phyloP scores from a whole-genome alignment of 2,113 vertebrate genomes.

The Barbus barbus region DNA sequence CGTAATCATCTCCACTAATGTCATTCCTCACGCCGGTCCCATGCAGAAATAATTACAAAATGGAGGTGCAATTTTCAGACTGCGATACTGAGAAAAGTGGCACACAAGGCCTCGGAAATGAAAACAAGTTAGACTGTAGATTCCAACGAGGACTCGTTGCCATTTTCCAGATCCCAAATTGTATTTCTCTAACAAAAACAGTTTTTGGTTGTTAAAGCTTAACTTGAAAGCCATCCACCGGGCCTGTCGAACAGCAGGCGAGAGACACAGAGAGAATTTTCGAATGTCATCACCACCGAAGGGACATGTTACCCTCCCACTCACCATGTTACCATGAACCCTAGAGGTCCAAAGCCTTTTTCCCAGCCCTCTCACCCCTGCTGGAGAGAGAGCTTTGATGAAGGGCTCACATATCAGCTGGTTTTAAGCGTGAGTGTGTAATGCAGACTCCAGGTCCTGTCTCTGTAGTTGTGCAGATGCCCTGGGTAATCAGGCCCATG shows the following conservation, averaged over 20 bases:
- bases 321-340: no score
- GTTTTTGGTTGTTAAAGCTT: conserved; percentile 6
- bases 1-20: conserved; percentile 33
- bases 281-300: conserved; percentile 18
- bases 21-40: conserved; percentile 21
- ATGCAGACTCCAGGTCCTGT: no score
- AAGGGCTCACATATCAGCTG: no score
- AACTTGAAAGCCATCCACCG: conserved; percentile 9
- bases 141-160: conserved; percentile 8
- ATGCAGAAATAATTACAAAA: conserved; percentile 50
- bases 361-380: no score
- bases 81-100: conserved; percentile 35
- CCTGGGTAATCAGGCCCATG: no score
- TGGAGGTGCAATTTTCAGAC: conserved; percentile 52
- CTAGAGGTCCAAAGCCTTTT: no score
- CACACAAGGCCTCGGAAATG: conserved; percentile 16
- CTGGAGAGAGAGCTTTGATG: no score
- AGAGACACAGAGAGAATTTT: conserved; percentile 4
- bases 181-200: conserved; percentile 19
- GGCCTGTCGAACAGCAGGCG: background rate
- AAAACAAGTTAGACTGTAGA: conserved; percentile 34
- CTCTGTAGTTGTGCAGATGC: no score
- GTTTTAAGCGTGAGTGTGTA: no score
- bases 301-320: no score
- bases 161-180: conserved; percentile 32